These are phyloP conservation scores for Caenorhabditis drosophilae DNA, from an alignment of 2,888 invertebrate species.

Conservation along the genomic window DNA sequence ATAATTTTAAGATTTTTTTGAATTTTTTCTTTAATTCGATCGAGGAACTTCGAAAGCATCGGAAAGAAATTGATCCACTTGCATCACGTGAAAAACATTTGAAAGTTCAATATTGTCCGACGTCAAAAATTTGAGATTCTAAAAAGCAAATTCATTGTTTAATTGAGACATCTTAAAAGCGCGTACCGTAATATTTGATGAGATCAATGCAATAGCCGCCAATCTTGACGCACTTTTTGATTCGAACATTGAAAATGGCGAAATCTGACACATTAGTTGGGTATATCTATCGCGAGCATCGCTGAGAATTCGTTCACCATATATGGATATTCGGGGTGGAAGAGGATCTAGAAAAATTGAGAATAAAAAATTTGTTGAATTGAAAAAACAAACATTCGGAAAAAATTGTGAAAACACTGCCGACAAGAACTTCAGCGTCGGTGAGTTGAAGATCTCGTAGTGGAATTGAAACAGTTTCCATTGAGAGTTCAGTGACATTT, in stretches of 20 bases:
- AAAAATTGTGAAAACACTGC: conserved; percentile 31
- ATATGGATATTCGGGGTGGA: conserved; percentile 19
- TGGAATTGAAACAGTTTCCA: conserved; percentile 31
- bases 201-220: conserved; percentile 26
- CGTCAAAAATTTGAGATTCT: conserved; percentile 43
- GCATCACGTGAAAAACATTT: conserved; percentile 39
- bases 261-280: conserved; percentile 21
- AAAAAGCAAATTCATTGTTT: conserved; percentile 2
- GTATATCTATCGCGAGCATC: conserved; percentile 27
- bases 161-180: background rate
- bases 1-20: too few species aligned
- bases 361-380: too few species aligned
- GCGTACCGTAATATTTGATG: conserved; percentile 21
- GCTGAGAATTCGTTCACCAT: conserved; percentile 9
- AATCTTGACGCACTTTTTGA: conserved; percentile 16
- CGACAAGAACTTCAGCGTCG: conserved; percentile 25
- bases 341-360: conserved; percentile 21
- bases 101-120: conserved; percentile 44
- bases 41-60: conserved; percentile 31
- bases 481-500: conserved; percentile 26
- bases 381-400: conserved; percentile 29
- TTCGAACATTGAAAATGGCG: conserved; percentile 18
- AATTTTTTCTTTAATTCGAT: too few species aligned
- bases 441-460: conserved; percentile 23
- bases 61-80: conserved; percentile 27